Evolutionary conservation across 2,797 vertebrate genomes (phyloP).

Genomic region (Sebastes flavidus): DNA sequence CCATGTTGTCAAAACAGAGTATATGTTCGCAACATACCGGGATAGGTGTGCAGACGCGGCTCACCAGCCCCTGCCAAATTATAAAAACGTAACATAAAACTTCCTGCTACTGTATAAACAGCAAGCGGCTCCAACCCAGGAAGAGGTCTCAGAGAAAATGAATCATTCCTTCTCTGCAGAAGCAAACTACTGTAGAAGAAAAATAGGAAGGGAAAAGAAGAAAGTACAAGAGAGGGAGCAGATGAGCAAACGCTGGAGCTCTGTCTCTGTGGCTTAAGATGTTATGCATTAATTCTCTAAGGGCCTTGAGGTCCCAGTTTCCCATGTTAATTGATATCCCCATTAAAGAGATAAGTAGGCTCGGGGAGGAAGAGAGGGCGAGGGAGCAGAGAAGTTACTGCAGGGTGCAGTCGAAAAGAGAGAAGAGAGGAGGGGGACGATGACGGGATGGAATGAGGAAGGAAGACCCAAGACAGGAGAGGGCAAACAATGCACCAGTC

Average conservation of each 20-base stretch:
- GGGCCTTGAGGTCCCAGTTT: slow-evolving; percentile 62
- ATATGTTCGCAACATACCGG: slow-evolving; percentile 10
- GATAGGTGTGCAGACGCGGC: slow-evolving; percentile 25
- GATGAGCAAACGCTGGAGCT: slow-evolving; percentile 37
- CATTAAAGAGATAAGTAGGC: slow-evolving; percentile 73
- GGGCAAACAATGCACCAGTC: slow-evolving; percentile 6
- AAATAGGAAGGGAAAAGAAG: slow-evolving; percentile 14
- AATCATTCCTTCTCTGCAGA: slow-evolving; percentile 37
- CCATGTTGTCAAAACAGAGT: slow-evolving; percentile 39
- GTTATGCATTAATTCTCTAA: slow-evolving; percentile 66
- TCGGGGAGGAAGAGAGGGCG: slow-evolving; percentile 38
- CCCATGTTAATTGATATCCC: slow-evolving; percentile 78
- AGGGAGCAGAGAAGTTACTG: slow-evolving; percentile 60
- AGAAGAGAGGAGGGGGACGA: slow-evolving; percentile 10
- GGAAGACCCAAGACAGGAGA: slow-evolving; percentile 8
- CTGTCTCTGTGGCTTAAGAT: slow-evolving; percentile 56
- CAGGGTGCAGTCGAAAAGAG: slow-evolving; percentile 32
- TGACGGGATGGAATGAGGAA: slow-evolving; percentile 14
- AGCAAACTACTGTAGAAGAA: slow-evolving; percentile 31
- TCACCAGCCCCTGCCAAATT: slow-evolving; percentile 28
- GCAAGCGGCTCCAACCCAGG: slow-evolving; percentile 29
- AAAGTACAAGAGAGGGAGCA: slow-evolving; percentile 21
- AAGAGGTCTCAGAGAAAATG: slow-evolving; percentile 30
- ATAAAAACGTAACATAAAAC: slow-evolving; percentile 42
- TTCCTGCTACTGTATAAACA: slow-evolving; percentile 46